Percentiles rank a stretch among this genome's conserved stretches.
Evolutionary conservation across 2,888 invertebrate genomes (phyloP).

Genomic region (Cepaea hortensis): DNA sequence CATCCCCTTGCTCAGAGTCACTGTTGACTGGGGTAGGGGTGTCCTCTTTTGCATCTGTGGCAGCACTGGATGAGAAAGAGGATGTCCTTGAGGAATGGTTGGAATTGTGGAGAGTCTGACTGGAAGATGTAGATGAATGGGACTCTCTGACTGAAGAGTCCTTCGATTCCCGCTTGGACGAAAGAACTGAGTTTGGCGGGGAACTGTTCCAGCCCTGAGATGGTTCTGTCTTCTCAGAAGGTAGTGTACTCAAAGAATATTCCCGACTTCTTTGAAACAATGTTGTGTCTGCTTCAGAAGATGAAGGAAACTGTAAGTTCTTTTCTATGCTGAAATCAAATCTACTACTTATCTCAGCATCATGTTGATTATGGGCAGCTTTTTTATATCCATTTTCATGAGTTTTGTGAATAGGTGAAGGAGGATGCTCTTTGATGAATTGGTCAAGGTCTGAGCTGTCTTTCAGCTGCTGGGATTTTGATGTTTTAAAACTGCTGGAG

Average conservation of each 20-base stretch:
- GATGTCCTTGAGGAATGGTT: slow-evolving; percentile 40
- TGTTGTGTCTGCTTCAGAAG: neutral
- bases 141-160: slow-evolving; percentile 27
- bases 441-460: neutral
- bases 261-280: neutral
- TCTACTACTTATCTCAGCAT: neutral
- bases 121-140: slow-evolving; percentile 49
- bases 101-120: slow-evolving; percentile 38
- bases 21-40: slow-evolving; percentile 68
- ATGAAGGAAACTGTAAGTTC: neutral
- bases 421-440: neutral
- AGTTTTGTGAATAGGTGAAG: neutral
- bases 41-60: slow-evolving; percentile 60
- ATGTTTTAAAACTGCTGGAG: neutral
- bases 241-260: neutral
- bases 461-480: slow-evolving; percentile 9
- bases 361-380: neutral
- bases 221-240: neutral
- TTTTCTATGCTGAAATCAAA: neutral
- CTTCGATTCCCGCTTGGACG: slow-evolving; percentile 24
- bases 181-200: neutral
- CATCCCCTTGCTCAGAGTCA: slow-evolving; percentile 58
- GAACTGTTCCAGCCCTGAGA: slow-evolving; percentile 18
- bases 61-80: slow-evolving; percentile 49
- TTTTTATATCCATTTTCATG: neutral